phyloP scores from a whole-genome alignment of 2,113 vertebrate genomes.

The Melanotaenia duboulayi region DNA sequence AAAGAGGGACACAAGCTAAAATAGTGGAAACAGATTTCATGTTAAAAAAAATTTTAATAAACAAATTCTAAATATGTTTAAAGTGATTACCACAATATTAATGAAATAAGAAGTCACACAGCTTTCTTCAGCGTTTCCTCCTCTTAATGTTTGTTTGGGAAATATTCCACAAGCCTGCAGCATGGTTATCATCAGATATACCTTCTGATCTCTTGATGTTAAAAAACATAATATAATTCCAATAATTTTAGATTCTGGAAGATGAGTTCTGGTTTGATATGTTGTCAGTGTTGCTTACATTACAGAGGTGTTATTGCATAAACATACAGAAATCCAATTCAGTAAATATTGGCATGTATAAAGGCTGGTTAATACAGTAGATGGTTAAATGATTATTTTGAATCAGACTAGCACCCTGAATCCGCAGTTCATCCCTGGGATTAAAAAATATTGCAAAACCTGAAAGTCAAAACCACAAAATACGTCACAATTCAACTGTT shows the following conservation, averaged over 20 bases:
- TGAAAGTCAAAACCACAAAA: conserved; percentile 24
- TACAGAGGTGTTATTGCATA: conserved; percentile 6
- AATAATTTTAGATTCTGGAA: conserved; percentile 63
- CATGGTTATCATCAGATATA: conserved; percentile 59
- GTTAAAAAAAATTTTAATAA: conserved; percentile 66
- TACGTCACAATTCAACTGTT: conserved; percentile 7
- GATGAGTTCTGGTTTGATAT: conserved; percentile 71
- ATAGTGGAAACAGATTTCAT: conserved; percentile 84
- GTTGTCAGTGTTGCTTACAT: conserved; percentile 30
- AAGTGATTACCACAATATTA: conserved; percentile 64
- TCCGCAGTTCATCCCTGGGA: conserved; percentile 20
- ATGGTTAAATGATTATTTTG: conserved; percentile 18
- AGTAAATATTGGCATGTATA: conserved; percentile 28
- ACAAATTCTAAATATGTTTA: conserved; percentile 86
- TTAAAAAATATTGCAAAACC: conserved; percentile 21
- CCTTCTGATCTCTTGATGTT: not conserved
- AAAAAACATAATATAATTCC: conserved; percentile 44
- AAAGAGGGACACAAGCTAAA: conserved; percentile 90
- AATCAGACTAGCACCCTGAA: conserved; percentile 21
- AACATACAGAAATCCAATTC: not conserved
- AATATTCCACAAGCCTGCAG: conserved; percentile 87
- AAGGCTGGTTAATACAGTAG: conserved; percentile 29
- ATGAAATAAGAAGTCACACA: conserved; percentile 57
- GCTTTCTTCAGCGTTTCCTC: conserved; percentile 83
- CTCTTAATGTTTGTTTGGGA: conserved; percentile 90